Conservation (phyloP, 2,113 vertebrate species). For the Rana temporaria region DNA sequence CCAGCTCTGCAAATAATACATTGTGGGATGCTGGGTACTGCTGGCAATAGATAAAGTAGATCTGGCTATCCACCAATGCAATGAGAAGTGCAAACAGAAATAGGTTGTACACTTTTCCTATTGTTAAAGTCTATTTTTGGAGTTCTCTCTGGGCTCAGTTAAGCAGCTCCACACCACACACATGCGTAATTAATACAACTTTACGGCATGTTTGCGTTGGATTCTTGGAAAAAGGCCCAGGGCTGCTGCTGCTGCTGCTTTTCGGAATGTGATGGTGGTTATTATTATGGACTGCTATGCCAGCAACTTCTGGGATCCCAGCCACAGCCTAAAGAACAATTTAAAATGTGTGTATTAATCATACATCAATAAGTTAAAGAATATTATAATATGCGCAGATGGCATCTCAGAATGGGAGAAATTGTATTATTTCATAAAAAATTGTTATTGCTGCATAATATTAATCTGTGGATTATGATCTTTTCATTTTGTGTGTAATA, state of each 20-base stretch:
- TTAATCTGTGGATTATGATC: too few relatives aligned
- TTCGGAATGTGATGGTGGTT: conserved; percentile 54
- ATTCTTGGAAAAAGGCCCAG: conserved; percentile 58
- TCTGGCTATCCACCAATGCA: conserved; percentile 54
- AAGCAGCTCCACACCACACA: conserved; percentile 69
- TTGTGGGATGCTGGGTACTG: conserved; percentile 59
- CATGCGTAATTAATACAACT: conserved; percentile 62
- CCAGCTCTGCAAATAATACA: conserved; percentile 59
- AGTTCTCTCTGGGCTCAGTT: conserved; percentile 66
- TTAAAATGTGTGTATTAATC: conserved; percentile 50
- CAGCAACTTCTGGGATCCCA: conserved; percentile 53
- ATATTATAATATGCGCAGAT: conserved; percentile 34
- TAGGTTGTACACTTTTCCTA: conserved; percentile 71
- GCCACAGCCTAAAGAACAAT: conserved; percentile 56
- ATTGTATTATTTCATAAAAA: conserved; percentile 7
- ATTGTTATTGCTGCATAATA: neutral
- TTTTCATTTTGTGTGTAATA: too few relatives aligned
- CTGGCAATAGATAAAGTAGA: conserved; percentile 47
- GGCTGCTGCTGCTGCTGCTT: conserved; percentile 54
- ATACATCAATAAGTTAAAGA: conserved; percentile 42
- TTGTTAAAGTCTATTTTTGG: conserved; percentile 76
- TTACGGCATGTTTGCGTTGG: conserved; percentile 61
- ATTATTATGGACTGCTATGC: conserved; percentile 51
- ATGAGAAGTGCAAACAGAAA: conserved; percentile 63
- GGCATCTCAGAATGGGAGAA: conserved; percentile 37